Conservation (phyloP, 2,888 invertebrate genomes). For the Lasioglossum malachurum region DNA sequence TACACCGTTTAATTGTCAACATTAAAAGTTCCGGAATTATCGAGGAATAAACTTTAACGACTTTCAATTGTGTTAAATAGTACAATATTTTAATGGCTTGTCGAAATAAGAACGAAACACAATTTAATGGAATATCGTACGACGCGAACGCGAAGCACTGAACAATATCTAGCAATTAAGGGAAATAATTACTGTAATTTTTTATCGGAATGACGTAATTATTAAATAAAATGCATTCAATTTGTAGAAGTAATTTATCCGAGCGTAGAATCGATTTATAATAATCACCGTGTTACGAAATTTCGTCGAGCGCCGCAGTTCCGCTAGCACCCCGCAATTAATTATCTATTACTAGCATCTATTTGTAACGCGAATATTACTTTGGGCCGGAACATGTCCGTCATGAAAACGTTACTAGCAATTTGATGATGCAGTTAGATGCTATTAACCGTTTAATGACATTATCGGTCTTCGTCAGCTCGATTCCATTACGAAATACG, state of each 20-base stretch:
- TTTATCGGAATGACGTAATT: background rate
- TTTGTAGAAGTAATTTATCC: background rate
- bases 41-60: background rate
- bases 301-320: background rate
- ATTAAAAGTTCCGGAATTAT: background rate
- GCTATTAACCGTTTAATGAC: conserved; percentile 47
- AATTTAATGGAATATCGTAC: background rate
- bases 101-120: background rate
- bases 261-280: background rate
- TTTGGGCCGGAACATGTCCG: background rate
- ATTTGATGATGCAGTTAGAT: conserved; percentile 37
- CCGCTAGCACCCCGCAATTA: background rate
- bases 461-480: conserved; percentile 49
- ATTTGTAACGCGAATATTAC: background rate
- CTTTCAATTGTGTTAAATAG: background rate
- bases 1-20: background rate
- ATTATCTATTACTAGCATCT: background rate
- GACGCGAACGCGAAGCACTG: background rate
- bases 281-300: background rate
- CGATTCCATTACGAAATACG: conserved; percentile 39
- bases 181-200: background rate
- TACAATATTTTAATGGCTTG: background rate
- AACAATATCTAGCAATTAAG: background rate
- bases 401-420: conserved; percentile 19
- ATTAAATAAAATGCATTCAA: background rate